These are phyloP conservation scores for Conops quadrifasciatus DNA, from an alignment of 2,888 invertebrate species.

Conservation along the genomic window DNA sequence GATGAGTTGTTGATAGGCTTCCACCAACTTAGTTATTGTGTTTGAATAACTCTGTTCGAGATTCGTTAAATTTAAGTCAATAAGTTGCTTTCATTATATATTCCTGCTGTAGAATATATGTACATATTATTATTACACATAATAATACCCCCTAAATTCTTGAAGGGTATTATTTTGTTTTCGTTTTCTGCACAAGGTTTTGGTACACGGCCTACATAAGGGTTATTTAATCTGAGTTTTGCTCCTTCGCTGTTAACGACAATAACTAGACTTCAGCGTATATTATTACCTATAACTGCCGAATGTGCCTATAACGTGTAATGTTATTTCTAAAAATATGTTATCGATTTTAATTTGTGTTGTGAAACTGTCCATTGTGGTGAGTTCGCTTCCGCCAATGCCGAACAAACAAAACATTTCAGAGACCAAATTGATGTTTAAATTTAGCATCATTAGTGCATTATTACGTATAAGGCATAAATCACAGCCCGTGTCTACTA, in stretches of 20 bases:
- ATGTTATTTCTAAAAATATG: neutral
- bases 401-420: no score
- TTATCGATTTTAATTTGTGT: neutral
- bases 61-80: neutral
- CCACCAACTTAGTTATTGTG: neutral
- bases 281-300: neutral
- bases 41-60: neutral
- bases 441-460: no score
- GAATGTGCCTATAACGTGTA: neutral
- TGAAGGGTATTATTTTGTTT: constrained; percentile 43
- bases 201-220: no score
- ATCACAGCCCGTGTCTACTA: no score
- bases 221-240: constrained; percentile 42
- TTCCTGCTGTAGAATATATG: constrained; percentile 6
- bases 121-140: no score
- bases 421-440: no score
- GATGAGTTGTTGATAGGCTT: neutral
- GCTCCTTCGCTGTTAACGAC: neutral
- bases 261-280: constrained; percentile 29
- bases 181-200: neutral
- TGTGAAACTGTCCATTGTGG: neutral
- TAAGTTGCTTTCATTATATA: constrained; percentile 5
- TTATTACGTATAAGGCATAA: no score
- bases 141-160: no score
- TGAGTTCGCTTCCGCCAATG: no score